phyloP scores from a whole-genome alignment of 2,888 invertebrate genomes.

The Trachelus troglodyta region DNA sequence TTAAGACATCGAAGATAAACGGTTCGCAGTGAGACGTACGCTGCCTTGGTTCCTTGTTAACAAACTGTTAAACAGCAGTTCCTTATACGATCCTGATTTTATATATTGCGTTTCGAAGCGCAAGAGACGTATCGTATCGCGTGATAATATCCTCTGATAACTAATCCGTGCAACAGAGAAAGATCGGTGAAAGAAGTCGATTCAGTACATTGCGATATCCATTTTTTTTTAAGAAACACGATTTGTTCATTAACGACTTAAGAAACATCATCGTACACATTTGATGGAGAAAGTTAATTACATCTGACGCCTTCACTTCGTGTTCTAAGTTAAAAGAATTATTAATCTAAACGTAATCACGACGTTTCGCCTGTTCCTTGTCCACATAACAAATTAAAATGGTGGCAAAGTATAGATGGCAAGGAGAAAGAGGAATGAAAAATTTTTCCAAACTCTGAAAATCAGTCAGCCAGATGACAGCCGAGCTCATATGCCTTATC shows the following conservation, averaged over 20 bases:
- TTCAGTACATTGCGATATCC: no score
- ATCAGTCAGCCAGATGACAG: not conserved
- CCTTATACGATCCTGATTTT: not conserved
- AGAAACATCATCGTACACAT: no score
- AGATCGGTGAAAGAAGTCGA: no score
- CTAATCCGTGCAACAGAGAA: not conserved
- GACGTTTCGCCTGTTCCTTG: not conserved
- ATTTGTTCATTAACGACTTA: no score
- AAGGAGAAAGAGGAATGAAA: not conserved
- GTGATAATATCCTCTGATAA: not conserved
- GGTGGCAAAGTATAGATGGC: not conserved
- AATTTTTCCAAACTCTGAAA: not conserved
- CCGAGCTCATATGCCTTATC: constrained; percentile 37
- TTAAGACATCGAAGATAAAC: not conserved
- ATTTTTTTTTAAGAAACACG: no score
- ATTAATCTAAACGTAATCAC: not conserved
- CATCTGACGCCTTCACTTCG: no score
- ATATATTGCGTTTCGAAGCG: not conserved
- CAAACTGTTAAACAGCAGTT: not conserved
- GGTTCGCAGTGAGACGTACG: not conserved
- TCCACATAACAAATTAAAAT: not conserved
- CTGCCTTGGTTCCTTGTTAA: not conserved
- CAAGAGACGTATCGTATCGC: not conserved
- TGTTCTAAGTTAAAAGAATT: not conserved
- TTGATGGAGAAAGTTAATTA: no score